phyloP scores from a whole-genome alignment of 2,113 vertebrate genomes.

The Actenoides lindsayi region DNA sequence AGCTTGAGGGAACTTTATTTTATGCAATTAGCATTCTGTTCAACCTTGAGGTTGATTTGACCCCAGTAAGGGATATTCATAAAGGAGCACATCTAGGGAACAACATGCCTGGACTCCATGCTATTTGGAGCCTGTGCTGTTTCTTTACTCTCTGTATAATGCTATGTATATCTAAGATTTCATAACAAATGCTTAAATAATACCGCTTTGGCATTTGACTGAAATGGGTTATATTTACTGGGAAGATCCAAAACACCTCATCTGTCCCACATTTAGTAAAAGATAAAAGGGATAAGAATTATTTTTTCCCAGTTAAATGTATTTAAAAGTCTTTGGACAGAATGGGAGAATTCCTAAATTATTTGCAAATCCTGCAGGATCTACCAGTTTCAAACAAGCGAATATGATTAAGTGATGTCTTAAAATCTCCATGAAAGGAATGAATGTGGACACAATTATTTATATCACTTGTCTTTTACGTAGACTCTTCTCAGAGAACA shows the following conservation, averaged over 20 bases:
- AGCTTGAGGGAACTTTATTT: neutral
- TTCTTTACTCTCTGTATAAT: neutral
- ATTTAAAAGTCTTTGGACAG: neutral
- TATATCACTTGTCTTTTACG: neutral
- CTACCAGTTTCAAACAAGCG: neutral
- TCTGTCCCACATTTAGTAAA: neutral
- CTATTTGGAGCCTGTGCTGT: neutral
- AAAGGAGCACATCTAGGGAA: neutral
- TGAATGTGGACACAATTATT: neutral
- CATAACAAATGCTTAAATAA: neutral
- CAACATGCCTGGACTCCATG: fast-evolving
- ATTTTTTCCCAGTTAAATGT: neutral
- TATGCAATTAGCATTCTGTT: fast-evolving
- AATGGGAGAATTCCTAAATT: neutral
- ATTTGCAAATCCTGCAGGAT: neutral
- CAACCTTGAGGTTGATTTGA: neutral
- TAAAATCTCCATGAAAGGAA: neutral
- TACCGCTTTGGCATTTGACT: neutral
- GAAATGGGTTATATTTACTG: neutral
- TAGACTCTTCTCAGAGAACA: neutral
- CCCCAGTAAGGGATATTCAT: neutral
- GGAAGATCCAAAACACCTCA: neutral
- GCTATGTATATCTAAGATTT: neutral
- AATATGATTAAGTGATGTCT: neutral
- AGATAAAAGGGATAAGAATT: neutral